Conservation (phyloP, 2,888 invertebrate species). For the Neuroscelio doddi region DNA sequence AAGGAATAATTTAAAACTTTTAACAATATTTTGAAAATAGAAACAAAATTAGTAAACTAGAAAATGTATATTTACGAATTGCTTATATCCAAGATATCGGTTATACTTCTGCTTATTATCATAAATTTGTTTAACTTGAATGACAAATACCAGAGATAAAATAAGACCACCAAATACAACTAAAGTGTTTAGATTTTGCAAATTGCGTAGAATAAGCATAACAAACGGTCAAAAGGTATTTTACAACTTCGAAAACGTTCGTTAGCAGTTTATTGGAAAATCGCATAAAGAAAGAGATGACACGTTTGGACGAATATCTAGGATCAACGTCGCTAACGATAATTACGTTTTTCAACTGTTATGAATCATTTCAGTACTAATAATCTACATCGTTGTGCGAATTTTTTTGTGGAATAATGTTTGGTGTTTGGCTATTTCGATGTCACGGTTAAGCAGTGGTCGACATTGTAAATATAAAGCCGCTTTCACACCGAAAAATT, state of each 20-base stretch:
- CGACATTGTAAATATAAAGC: no score
- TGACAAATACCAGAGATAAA: slow-evolving; percentile 68
- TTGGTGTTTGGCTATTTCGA: no score
- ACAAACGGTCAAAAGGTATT: slow-evolving; percentile 36
- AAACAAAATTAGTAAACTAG: background rate
- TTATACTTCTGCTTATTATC: slow-evolving; percentile 72
- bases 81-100: slow-evolving; percentile 71
- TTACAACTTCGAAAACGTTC: background rate
- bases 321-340: background rate
- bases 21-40: slow-evolving; percentile 9
- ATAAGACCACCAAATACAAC: slow-evolving; percentile 62
- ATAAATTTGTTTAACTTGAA: slow-evolving; percentile 72
- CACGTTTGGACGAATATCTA: background rate
- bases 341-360: background rate
- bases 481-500: no score
- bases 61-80: slow-evolving; percentile 68
- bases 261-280: background rate
- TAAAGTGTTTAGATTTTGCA: slow-evolving; percentile 64
- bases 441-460: no score
- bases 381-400: background rate
- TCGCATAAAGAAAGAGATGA: background rate
- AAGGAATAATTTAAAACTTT: slow-evolving; percentile 17
- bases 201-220: slow-evolving; percentile 66
- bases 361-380: background rate
- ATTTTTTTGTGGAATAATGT: no score